Conservation (phyloP, 2,888 invertebrate species). For the Cheilosia vulpina region DNA sequence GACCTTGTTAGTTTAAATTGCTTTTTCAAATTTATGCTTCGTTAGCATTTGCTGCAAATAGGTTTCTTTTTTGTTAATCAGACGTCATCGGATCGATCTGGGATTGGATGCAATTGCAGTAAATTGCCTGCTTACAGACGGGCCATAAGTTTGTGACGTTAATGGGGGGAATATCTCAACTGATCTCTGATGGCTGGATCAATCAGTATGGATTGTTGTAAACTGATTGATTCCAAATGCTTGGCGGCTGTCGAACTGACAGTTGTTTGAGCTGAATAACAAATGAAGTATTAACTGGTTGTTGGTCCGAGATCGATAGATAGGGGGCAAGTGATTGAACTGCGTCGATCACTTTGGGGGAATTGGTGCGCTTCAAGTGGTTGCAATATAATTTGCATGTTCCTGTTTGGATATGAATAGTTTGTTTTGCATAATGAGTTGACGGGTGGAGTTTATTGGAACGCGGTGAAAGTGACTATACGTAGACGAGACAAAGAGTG, state of each 20-base stretch:
- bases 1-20: conserved; percentile 72
- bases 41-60: background rate
- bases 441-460: background rate
- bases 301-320: background rate
- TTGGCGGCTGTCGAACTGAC: conserved; percentile 44
- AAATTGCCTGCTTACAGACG: conserved; percentile 47
- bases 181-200: conserved; percentile 69
- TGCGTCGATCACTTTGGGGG: conserved; percentile 45
- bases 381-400: background rate
- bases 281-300: conserved; percentile 37
- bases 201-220: conserved; percentile 58
- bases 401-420: background rate
- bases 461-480: too few relatives aligned
- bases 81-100: conserved; percentile 8
- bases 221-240: conserved; percentile 63
- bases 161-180: conserved; percentile 60
- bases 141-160: conserved; percentile 61
- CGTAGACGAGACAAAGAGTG: too few relatives aligned
- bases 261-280: conserved; percentile 48
- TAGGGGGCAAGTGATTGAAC: conserved; percentile 23
- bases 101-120: conserved; percentile 52
- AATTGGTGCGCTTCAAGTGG: conserved; percentile 32
- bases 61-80: background rate
- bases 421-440: background rate
- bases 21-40: conserved; percentile 39